Percentiles rank a stretch among this genome's conserved stretches.
These are phyloP conservation scores for Phlogophora meticulosa DNA, from an alignment of 2,888 invertebrate species.

Conservation along the genomic window DNA sequence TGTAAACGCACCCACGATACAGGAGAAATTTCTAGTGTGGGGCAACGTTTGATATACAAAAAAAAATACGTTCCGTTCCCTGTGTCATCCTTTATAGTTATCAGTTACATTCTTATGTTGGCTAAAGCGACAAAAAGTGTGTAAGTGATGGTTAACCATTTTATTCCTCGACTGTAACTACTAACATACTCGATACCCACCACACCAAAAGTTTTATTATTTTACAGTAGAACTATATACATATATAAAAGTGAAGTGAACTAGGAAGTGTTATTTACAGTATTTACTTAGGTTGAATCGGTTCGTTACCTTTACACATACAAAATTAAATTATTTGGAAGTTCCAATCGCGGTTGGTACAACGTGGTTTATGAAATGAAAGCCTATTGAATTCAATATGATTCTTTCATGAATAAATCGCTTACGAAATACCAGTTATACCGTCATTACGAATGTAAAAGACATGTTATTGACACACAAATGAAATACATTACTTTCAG, in stretches of 20 bases:
- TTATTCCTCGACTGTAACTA: not conserved
- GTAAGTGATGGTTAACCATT: not conserved
- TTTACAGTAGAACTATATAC: conserved; percentile 15
- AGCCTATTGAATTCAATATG: conserved; percentile 10
- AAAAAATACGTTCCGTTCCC: not conserved
- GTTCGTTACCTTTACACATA: not conserved
- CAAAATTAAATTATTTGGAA: not conserved
- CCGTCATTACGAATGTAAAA: conserved; percentile 7
- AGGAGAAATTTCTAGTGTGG: no score
- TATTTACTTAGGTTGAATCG: conserved; percentile 6
- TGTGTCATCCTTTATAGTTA: no score
- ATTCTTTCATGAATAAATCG: conserved; percentile 25
- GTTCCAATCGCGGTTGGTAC: no score
- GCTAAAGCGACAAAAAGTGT: no score
- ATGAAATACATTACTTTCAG: conserved; percentile 25
- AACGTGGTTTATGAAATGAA: not conserved
- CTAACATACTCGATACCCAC: not conserved
- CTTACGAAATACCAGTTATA: conserved; percentile 13
- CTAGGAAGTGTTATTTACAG: conserved; percentile 30
- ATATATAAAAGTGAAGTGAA: conserved; percentile 24
- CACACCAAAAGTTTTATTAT: conserved; percentile 32
- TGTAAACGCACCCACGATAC: no score
- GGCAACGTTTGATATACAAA: conserved; percentile 11
- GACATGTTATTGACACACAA: conserved; percentile 8
- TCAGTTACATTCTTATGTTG: no score